These are phyloP conservation scores for Chloroceryle inda DNA, from an alignment of 2,797 vertebrate species.

Conservation along the genomic window DNA sequence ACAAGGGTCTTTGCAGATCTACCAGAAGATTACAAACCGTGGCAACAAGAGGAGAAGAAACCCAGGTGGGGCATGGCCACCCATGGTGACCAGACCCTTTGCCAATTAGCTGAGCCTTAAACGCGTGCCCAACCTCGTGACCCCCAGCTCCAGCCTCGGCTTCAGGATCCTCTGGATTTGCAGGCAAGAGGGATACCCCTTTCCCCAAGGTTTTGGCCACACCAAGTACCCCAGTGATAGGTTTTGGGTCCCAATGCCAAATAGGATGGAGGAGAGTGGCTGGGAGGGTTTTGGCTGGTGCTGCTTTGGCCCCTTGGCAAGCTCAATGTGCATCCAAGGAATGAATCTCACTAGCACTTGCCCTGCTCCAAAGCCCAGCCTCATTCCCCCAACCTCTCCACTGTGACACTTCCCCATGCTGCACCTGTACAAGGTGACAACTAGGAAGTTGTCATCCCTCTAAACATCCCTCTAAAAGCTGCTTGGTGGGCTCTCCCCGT, in stretches of 20 bases:
- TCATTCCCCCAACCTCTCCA: fast-evolving
- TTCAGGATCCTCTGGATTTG: fast-evolving
- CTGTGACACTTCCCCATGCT: fast-evolving
- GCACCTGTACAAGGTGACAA: too few species aligned
- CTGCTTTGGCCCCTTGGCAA: not conserved
- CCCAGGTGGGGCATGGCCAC: fast-evolving
- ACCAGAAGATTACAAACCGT: not conserved
- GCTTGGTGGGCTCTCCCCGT: fast-evolving
- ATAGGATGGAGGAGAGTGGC: not conserved
- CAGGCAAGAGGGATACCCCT: fast-evolving
- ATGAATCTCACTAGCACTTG: fast-evolving
- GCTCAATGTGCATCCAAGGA: not conserved
- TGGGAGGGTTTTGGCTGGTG: not conserved
- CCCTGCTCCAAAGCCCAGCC: not conserved
- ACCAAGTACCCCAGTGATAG: fast-evolving
- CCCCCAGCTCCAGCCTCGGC: not conserved
- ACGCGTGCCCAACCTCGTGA: not conserved
- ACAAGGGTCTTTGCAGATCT: not conserved
- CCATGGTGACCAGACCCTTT: not conserved
- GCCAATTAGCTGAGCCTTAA: not conserved
- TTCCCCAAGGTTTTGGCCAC: fast-evolving
- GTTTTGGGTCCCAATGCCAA: not conserved
- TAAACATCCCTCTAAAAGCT: not conserved
- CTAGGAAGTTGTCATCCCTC: too few species aligned
- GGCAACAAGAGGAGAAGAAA: not conserved